These are phyloP conservation scores for Nemurella pictetii DNA, from an alignment of 2,888 invertebrate species.

Conservation along the genomic window DNA sequence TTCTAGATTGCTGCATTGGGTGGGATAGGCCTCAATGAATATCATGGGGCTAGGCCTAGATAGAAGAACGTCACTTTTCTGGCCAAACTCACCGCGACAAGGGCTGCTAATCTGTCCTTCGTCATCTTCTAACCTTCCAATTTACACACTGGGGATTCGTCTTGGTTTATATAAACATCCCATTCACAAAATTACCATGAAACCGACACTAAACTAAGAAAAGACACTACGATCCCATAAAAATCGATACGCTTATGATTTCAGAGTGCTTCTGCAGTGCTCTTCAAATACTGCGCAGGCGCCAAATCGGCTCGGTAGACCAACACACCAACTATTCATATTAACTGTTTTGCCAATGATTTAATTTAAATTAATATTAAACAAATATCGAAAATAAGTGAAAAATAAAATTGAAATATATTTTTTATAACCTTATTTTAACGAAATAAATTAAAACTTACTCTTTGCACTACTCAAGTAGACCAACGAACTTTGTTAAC, in stretches of 20 bases:
- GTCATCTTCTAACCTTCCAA: conserved; percentile 73
- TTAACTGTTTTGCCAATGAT: conserved; percentile 20
- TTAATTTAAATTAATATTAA: not conserved
- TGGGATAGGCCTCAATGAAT: conserved; percentile 21
- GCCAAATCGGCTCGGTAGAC: conserved; percentile 43
- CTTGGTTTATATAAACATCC: conserved; percentile 72
- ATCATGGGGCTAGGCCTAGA: conserved; percentile 19
- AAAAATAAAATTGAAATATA: not conserved
- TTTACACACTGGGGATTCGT: conserved; percentile 69
- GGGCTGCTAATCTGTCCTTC: conserved; percentile 96
- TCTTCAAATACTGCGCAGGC: conserved; percentile 55
- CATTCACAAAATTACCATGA: conserved; percentile 77
- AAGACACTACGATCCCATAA: conserved; percentile 70
- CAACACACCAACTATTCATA: not conserved
- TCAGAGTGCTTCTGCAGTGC: conserved; percentile 63
- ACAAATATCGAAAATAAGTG: not conserved
- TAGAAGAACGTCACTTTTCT: conserved; percentile 2
- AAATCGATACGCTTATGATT: conserved; percentile 79
- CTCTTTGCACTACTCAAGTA: conserved; percentile 7
- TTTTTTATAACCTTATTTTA: not conserved
- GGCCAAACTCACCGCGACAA: conserved; percentile 79
- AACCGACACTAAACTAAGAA: conserved; percentile 71
- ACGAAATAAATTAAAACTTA: not conserved
- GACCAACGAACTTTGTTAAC: not conserved
- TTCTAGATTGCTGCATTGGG: conserved; percentile 7